phyloP scores from a whole-genome alignment of 2,113 vertebrate species.

The Terrapene triunguis region DNA sequence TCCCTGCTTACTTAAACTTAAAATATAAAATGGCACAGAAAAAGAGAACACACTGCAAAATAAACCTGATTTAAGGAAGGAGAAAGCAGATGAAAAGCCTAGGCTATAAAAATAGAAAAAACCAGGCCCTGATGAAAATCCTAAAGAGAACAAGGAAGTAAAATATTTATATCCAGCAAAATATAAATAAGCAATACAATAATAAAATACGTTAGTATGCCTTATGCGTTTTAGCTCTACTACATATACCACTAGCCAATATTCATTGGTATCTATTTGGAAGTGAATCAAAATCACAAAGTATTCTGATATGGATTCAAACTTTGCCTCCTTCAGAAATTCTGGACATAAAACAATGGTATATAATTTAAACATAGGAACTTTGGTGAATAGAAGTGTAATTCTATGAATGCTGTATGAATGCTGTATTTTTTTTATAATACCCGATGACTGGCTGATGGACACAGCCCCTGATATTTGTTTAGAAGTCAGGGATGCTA shows the following conservation, averaged over 20 bases:
- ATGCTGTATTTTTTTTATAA: background rate
- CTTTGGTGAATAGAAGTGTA: background rate
- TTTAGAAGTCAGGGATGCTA: slow-evolving; percentile 21
- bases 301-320: background rate
- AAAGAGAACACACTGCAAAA: background rate
- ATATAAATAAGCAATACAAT: background rate
- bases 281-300: background rate
- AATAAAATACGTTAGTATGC: background rate
- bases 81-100: background rate
- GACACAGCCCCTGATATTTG: background rate
- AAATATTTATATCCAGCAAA: background rate
- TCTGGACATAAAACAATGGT: background rate
- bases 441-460: background rate
- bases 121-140: background rate
- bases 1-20: background rate
- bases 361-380: background rate
- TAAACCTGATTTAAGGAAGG: background rate
- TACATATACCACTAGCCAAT: background rate
- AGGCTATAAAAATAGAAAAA: background rate
- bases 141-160: background rate
- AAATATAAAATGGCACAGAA: background rate
- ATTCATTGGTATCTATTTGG: background rate
- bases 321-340: background rate
- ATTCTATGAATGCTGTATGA: background rate
- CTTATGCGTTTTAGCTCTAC: background rate